These are phyloP conservation scores for Hydrophis major DNA, from an alignment of 2,797 vertebrate species.

Conservation along the genomic window DNA sequence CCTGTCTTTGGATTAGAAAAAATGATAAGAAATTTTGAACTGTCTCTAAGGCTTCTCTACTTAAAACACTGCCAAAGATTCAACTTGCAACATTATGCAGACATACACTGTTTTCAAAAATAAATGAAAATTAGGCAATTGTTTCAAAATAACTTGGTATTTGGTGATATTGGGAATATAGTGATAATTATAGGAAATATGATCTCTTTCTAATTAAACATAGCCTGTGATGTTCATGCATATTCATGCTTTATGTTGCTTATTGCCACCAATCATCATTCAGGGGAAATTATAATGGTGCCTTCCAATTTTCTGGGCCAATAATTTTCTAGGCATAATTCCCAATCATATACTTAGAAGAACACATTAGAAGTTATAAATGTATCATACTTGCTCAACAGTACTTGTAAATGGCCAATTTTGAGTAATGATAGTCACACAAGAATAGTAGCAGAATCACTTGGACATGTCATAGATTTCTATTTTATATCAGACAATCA, in stretches of 20 bases:
- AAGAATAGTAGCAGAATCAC: slow-evolving; percentile 37
- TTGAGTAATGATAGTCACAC: slow-evolving; percentile 52
- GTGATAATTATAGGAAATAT: slow-evolving; percentile 18
- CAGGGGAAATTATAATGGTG: slow-evolving; percentile 46
- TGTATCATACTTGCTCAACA: slow-evolving; percentile 45
- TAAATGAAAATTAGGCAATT: slow-evolving; percentile 41
- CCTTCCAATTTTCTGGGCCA: slow-evolving; percentile 45
- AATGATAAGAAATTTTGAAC: slow-evolving; percentile 35
- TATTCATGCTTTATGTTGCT: slow-evolving; percentile 38
- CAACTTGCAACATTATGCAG: slow-evolving; percentile 12
- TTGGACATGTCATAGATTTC: slow-evolving; percentile 32
- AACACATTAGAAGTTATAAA: slow-evolving; percentile 43
- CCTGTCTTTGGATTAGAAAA: slow-evolving; percentile 29
- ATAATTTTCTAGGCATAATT: slow-evolving; percentile 37
- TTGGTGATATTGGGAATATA: slow-evolving; percentile 33
- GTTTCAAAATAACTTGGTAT: slow-evolving; percentile 27
- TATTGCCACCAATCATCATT: slow-evolving; percentile 43
- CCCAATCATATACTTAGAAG: slow-evolving; percentile 39
- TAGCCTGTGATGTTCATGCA: background rate
- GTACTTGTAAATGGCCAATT: slow-evolving; percentile 51
- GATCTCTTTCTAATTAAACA: slow-evolving; percentile 32
- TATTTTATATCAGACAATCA: slow-evolving; percentile 50
- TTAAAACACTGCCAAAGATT: slow-evolving; percentile 45
- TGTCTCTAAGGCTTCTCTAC: slow-evolving; percentile 14
- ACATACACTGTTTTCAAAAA: slow-evolving; percentile 18